Evolutionary conservation across 53 echinoderm and acorn worm genomes (phyloP).

Genomic region (Luidia sarsii): DNA sequence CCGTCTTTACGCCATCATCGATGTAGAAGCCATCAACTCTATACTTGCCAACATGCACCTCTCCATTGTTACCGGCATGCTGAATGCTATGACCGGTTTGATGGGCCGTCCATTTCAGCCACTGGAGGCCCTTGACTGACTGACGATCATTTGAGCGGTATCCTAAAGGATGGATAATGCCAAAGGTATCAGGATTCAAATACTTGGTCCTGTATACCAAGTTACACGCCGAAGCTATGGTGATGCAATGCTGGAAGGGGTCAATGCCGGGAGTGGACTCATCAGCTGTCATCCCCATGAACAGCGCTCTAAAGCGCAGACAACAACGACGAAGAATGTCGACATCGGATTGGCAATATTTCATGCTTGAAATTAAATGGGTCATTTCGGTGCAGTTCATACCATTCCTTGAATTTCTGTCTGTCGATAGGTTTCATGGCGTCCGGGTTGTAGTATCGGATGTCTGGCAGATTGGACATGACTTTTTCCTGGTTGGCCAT

Average conservation of each 20-base stretch:
- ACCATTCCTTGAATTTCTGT: not conserved
- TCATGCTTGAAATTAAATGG: conserved; percentile 12
- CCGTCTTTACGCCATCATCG: conserved; percentile 18
- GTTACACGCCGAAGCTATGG: conserved; percentile 60
- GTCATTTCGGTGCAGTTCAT: not conserved
- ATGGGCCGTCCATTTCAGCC: conserved; percentile 6
- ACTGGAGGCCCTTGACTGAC: conserved; percentile 38
- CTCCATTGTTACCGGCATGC: conserved; percentile 35
- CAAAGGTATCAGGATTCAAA: conserved; percentile 29
- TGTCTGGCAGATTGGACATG: conserved; percentile 7
- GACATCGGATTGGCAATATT: conserved; percentile 42
- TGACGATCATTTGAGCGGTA: conserved; percentile 35
- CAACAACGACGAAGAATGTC: conserved; percentile 36
- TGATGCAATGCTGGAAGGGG: conserved; percentile 42
- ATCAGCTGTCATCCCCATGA: conserved; percentile 25
- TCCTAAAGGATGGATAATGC: conserved; percentile 25
- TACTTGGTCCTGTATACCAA: conserved; percentile 52
- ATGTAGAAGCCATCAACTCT: conserved; percentile 29
- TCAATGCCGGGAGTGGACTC: not conserved
- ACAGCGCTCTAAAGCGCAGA: conserved; percentile 10
- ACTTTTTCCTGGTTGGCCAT: not conserved
- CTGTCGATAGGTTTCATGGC: not conserved
- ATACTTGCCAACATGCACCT: conserved; percentile 21
- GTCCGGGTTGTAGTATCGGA: conserved; percentile 20
- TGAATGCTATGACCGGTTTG: conserved; percentile 9